Evolutionary conservation across 1,140 invertebrate species (phyloP).

Genomic region (Bombus sylvicola): DNA sequence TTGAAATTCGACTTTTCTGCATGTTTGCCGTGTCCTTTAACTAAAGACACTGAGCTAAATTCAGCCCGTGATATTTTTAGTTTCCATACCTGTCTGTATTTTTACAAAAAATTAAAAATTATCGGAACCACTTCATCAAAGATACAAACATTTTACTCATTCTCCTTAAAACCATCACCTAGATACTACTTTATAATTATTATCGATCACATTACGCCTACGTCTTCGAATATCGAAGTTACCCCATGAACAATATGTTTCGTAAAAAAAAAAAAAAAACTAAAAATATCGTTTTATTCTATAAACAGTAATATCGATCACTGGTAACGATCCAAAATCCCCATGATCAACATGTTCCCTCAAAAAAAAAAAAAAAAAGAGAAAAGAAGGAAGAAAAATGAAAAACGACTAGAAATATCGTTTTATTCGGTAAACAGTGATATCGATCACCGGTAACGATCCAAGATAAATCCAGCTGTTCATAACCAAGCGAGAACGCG

Average conservation of each 20-base stretch:
- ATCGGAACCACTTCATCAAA: too few species aligned
- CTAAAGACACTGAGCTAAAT: not conserved
- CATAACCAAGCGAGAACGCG: slow-evolving; percentile 38
- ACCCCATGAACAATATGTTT: not conserved
- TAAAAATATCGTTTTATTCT: not conserved
- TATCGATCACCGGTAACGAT: slow-evolving; percentile 30
- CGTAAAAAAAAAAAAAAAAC: too few species aligned
- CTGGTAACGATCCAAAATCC: not conserved
- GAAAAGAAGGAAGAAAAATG: not conserved
- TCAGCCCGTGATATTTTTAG: not conserved
- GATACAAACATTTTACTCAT: too few species aligned
- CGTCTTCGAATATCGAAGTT: too few species aligned
- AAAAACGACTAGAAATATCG: not conserved
- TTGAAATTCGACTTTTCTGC: slow-evolving; percentile 28
- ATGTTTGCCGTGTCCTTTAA: slow-evolving; percentile 7
- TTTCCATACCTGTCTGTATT: not conserved
- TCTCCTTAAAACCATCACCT: not conserved
- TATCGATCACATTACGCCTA: not conserved
- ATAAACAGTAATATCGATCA: not conserved
- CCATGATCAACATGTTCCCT: not conserved
- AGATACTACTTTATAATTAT: too few species aligned
- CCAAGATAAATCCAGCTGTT: slow-evolving; percentile 28
- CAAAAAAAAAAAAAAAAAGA: too few species aligned
- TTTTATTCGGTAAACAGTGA: not conserved
- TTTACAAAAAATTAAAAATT: not conserved